Evolutionary conservation across 2,113 vertebrate genomes (phyloP).

Genomic region (Copsychus sechellarum): DNA sequence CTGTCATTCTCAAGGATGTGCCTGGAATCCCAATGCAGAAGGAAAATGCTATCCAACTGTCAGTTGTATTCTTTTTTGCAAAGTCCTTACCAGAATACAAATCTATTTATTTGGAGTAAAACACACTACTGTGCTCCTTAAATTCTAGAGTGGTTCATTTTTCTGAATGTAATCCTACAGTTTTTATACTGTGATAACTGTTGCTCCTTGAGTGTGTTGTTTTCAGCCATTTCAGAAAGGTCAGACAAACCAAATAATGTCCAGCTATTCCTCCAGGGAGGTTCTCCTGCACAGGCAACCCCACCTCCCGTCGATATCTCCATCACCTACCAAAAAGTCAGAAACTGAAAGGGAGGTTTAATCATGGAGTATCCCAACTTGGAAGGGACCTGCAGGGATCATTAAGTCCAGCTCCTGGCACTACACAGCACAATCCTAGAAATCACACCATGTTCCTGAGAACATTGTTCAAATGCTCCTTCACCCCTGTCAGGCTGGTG

Average conservation of each 20-base stretch:
- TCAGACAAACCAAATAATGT: neutral
- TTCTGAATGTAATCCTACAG: neutral
- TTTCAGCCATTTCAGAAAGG: neutral
- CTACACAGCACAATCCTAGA: neutral
- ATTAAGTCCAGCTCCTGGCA: neutral
- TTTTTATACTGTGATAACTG: neutral
- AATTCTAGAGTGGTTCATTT: neutral
- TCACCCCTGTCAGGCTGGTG: neutral
- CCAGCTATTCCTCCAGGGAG: neutral
- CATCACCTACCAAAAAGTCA: neutral
- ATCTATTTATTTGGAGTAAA: neutral
- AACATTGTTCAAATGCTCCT: neutral
- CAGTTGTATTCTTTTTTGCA: neutral
- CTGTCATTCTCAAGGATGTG: neutral
- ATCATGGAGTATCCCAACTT: neutral
- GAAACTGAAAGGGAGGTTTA: neutral
- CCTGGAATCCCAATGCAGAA: neutral
- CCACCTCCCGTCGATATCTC: accelerated
- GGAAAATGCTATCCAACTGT: neutral
- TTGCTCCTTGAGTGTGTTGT: accelerated
- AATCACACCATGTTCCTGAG: neutral
- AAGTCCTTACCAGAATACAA: neutral
- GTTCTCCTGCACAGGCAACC: neutral
- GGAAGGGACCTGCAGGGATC: neutral
- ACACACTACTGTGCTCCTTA: neutral